A percentile compares a stretch with the other conserved stretches of the same genome.
phyloP scores from a whole-genome alignment of 2,888 invertebrate species.

The Omphaloscelis lunosa region DNA sequence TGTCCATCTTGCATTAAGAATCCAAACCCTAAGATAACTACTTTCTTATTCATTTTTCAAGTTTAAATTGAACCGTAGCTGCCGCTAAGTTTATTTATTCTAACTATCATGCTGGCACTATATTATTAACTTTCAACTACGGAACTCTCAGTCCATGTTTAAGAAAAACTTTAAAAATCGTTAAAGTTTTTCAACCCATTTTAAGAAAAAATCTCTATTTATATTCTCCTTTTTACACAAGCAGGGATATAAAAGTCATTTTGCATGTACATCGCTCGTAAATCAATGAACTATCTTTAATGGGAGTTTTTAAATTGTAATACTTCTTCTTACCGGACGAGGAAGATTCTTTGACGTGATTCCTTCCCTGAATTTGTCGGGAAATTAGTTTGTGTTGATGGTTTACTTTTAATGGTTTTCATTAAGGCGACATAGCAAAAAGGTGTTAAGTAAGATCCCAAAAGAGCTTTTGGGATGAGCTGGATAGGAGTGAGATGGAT shows the following conservation, averaged over 20 bases:
- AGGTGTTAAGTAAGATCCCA: not conserved
- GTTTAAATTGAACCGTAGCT: constrained; percentile 18
- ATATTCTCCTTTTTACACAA: constrained; percentile 44
- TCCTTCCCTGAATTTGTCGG: constrained; percentile 2
- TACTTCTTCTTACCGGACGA: constrained; percentile 31
- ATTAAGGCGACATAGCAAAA: not conserved
- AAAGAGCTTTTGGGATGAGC: not conserved
- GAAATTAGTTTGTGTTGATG: constrained; percentile 15
- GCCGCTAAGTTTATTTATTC: constrained; percentile 18
- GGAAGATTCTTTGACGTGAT: constrained; percentile 27
- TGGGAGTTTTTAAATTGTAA: constrained; percentile 51
- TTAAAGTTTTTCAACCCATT: constrained; percentile 36
- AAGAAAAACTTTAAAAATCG: constrained; percentile 51
- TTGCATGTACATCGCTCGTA: constrained; percentile 45
- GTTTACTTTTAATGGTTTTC: not conserved
- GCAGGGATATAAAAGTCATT: constrained; percentile 53
- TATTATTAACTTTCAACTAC: constrained; percentile 50
- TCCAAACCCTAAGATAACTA: not conserved
- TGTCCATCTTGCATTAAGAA: not conserved
- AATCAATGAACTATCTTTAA: constrained; percentile 47
- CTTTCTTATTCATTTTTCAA: constrained; percentile 3
- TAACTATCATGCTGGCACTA: constrained; percentile 26
- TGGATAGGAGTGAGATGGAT: not conserved
- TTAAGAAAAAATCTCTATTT: constrained; percentile 45
- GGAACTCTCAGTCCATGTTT: constrained; percentile 33